Conservation (phyloP, 2,113 vertebrate species). For the Pampusana beccarii region DNA sequence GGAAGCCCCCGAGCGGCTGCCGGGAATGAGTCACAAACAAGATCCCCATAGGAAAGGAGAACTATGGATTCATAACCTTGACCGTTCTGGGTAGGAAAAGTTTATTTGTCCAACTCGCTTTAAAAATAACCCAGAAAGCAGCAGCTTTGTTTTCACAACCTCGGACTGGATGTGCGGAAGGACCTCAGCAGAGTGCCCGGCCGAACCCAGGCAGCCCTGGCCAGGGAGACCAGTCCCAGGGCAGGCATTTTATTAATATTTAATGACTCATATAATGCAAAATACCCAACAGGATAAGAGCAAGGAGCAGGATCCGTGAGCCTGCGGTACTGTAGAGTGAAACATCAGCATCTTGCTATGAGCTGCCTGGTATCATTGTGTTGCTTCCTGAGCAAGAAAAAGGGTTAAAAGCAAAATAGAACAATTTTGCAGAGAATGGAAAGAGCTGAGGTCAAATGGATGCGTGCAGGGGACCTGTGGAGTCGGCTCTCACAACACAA, state of each 20-base stretch:
- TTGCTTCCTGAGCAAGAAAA: accelerated
- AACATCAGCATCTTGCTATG: background rate
- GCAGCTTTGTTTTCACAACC: background rate
- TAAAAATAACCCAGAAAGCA: slow-evolving; percentile 15
- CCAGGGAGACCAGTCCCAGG: background rate
- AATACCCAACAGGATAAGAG: accelerated
- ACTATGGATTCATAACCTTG: background rate
- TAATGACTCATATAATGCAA: background rate
- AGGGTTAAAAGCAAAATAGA: background rate
- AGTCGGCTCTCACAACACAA: background rate
- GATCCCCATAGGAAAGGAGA: background rate
- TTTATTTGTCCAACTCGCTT: slow-evolving; percentile 5
- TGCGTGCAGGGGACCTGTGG: accelerated
- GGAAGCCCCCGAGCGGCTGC: background rate
- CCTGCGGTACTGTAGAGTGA: no score
- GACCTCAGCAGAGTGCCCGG: background rate
- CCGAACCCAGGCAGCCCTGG: background rate
- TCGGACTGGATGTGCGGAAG: accelerated
- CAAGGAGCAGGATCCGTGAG: background rate
- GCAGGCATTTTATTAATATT: no score
- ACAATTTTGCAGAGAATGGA: background rate
- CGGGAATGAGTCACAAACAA: background rate
- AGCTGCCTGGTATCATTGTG: accelerated
- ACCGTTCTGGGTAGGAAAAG: background rate
- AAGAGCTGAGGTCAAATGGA: background rate